phyloP scores from a whole-genome alignment of 1,140 invertebrate genomes.

The Heliconius nattereri region DNA sequence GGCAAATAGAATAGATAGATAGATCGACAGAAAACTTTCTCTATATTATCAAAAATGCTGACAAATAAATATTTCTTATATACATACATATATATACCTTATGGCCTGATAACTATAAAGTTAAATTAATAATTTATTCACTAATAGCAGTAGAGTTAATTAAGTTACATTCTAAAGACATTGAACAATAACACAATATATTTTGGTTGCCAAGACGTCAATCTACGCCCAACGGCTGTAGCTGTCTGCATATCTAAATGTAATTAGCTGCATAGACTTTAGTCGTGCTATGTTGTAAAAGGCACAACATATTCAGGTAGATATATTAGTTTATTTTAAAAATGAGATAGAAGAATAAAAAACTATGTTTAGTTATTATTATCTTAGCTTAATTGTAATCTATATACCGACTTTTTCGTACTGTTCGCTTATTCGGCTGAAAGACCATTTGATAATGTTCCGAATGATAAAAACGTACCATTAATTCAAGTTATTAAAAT shows the following conservation, averaged over 20 bases:
- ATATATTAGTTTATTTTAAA: no score
- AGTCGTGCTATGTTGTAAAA: neutral
- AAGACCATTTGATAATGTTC: neutral
- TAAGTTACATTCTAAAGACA: slow-evolving; percentile 4
- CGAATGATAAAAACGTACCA: no score
- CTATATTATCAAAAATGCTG: no score
- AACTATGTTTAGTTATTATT: no score
- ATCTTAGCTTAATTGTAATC: neutral
- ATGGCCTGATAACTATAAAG: neutral
- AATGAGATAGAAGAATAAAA: no score
- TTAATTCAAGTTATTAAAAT: no score
- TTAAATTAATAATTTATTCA: neutral
- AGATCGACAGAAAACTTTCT: no score
- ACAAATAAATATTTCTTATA: no score
- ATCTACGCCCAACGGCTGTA: neutral
- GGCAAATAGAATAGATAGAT: no score
- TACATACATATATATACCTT: neutral
- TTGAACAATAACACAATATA: slow-evolving; percentile 8
- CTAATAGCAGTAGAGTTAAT: neutral
- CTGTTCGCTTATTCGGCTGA: neutral
- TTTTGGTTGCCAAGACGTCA: slow-evolving; percentile 10
- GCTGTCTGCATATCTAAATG: slow-evolving; percentile 3
- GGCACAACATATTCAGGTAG: no score
- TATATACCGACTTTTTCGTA: neutral
- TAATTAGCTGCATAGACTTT: neutral